Evolutionary conservation across 2,797 vertebrate genomes (phyloP), one percentile per base, ranked within the genome.

Genomic region (Lithobates pipiens): DNA sequence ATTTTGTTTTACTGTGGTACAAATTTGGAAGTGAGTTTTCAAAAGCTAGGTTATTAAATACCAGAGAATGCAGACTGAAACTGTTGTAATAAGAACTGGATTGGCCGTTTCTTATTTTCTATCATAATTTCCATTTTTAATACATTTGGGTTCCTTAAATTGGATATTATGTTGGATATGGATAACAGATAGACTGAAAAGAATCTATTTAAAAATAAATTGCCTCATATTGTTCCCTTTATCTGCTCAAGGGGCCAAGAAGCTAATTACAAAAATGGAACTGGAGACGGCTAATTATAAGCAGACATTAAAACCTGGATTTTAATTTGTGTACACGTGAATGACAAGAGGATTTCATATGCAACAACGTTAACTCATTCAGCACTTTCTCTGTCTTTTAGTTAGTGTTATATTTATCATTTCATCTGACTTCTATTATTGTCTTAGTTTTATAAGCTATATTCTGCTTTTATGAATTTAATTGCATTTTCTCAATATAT

Each of bases 191-290:
- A 84, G 80, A 10, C 0, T 82, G 87, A 57, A 39, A 15, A 74
- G 44, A 89, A 89, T 85, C 80, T 54, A 65, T 70, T 50, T 73
- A 63, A 72, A n/a, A 89, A 74, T 34, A 88, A 80, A 80, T 85
- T 85, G 67, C 27, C 46, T 57, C 77, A 16, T 61, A 3, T 15
- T 77, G 65, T 46, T 16, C 67, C 70, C 87, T 81, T 72, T 87
- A 86, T 89, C 82, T 83, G 82, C 78, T 86, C 75, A 81, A 75
- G 57, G 73, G 25, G 86, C 87, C 84, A 88, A 57, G 72, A 89
- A 86, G 23, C 13, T 27, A 74, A 84, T 89, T 89, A 76, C 65
- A 71, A 71, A 82, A 78, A 44, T 79, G 77, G 88, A 88, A 85
- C 71, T 79, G 83, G 0, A 77, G 0, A 0, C 83, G 10, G 76